Percentiles rank a stretch among this genome's conserved stretches.
These are phyloP conservation scores for Sisor rabdophorus DNA, from an alignment of 2,113 vertebrate species.

Conservation along the genomic window DNA sequence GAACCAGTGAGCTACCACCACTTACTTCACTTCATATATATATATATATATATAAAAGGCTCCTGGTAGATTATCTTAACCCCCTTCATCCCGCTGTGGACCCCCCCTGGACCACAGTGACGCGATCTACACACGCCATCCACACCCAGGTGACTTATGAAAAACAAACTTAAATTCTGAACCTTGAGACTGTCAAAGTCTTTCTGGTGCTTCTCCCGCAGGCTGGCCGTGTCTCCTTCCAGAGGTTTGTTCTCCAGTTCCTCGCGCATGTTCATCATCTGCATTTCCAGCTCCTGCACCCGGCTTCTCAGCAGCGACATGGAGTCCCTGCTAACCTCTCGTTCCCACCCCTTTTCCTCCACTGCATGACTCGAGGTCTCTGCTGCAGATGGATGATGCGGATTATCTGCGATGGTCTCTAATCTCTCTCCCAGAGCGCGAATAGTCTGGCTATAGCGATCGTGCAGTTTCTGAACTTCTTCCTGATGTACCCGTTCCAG, in stretches of 20 bases:
- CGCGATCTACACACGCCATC: conserved; percentile 15
- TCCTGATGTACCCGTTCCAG: conserved; percentile 77
- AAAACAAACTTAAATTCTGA: conserved; percentile 46
- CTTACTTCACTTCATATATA: too few relatives aligned
- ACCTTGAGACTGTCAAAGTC: conserved; percentile 99
- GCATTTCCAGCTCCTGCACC: conserved; percentile 87
- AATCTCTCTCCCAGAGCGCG: conserved; percentile 63
- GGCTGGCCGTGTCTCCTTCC: conserved; percentile 73
- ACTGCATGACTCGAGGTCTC: conserved; percentile 28
- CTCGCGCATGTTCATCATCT: conserved; percentile 86
- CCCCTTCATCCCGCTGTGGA: too few relatives aligned
- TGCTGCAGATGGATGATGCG: conserved; percentile 35
- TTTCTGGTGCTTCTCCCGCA: conserved; percentile 93
- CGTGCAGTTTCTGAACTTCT: conserved; percentile 77
- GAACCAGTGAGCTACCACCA: too few relatives aligned
- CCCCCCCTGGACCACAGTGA: too few relatives aligned
- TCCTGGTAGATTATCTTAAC: too few relatives aligned
- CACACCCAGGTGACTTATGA: neutral
- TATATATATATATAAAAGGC: too few relatives aligned
- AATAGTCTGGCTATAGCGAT: conserved; percentile 75
- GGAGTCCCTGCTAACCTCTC: conserved; percentile 60
- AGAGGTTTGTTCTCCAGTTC: conserved; percentile 86
- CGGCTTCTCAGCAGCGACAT: conserved; percentile 78
- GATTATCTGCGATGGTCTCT: conserved; percentile 45
- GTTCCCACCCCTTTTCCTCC: conserved; percentile 26